Evolutionary conservation across 2,113 vertebrate species (phyloP).

Genomic region (Speoplatyrhinus poulsoni): DNA sequence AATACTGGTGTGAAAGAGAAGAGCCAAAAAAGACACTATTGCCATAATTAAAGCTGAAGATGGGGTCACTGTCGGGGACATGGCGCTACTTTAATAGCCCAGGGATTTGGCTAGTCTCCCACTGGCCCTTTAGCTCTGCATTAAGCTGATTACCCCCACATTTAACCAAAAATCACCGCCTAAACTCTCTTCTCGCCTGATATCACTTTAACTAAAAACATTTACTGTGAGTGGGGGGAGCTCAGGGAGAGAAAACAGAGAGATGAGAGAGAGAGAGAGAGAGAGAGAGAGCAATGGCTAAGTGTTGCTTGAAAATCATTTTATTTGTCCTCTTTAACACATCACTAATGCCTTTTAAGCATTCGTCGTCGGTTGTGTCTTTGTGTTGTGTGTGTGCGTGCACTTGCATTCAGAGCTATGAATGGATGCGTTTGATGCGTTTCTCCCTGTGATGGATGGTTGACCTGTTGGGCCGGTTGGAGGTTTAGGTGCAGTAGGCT

Average conservation of each 20-base stretch:
- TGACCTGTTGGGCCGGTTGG: conserved; percentile 50
- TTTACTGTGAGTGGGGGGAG: conserved; percentile 28
- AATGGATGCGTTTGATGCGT: conserved; percentile 2
- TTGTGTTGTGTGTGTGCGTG: conserved; percentile 6
- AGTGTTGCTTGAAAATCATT: conserved; percentile 40
- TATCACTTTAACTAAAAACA: conserved; percentile 67
- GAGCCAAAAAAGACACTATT: conserved; percentile 56
- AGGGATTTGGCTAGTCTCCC: conserved; percentile 75
- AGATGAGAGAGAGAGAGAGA: not conserved
- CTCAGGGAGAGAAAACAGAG: conserved; percentile 17
- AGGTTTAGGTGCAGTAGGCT: conserved; percentile 29
- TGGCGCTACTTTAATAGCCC: conserved; percentile 69
- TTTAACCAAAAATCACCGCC: conserved; percentile 72
- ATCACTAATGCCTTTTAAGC: conserved; percentile 13
- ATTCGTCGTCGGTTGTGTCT: conserved; percentile 32
- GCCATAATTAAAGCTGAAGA: conserved; percentile 74
- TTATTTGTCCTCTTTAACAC: conserved; percentile 34
- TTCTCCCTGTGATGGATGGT: conserved; percentile 42
- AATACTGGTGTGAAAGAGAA: conserved; percentile 12
- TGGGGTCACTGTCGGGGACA: conserved; percentile 65
- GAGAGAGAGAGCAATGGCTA: not conserved
- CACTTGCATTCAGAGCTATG: not conserved
- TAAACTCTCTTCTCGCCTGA: conserved; percentile 53
- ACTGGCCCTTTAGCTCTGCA: conserved; percentile 76
- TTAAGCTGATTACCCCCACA: conserved; percentile 80